Conservation (phyloP, 2,888 invertebrate genomes). For the Tenthredo scrophulariae region DNA sequence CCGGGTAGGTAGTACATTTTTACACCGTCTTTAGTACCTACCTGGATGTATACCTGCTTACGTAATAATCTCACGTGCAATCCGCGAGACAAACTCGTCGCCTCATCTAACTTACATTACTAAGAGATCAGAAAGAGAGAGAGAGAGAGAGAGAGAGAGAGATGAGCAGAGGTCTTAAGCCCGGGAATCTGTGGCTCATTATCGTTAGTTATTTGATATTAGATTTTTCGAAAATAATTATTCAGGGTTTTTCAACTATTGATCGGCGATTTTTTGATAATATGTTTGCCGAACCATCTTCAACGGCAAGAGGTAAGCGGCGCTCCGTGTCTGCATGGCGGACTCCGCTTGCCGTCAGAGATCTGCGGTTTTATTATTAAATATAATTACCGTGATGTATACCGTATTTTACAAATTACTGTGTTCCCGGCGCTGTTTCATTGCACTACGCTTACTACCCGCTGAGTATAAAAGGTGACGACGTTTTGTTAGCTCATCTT, state of each 20-base stretch:
- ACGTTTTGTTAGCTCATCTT: constrained; percentile 51
- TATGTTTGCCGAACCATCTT: background rate
- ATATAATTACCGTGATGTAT: constrained; percentile 73
- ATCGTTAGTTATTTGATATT: background rate
- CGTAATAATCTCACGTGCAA: constrained; percentile 44
- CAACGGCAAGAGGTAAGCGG: background rate
- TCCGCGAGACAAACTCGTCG: constrained; percentile 25
- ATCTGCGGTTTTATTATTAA: constrained; percentile 76
- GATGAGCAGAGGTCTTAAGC: background rate
- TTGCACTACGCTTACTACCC: constrained; percentile 14
- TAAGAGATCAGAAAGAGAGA: constrained; percentile 21
- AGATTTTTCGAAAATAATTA: background rate
- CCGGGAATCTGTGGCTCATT: background rate
- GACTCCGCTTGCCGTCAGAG: constrained; percentile 5
- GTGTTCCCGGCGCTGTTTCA: constrained; percentile 71
- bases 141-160: background rate
- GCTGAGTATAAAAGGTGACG: constrained; percentile 60
- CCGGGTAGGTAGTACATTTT: background rate
- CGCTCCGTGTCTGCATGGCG: background rate
- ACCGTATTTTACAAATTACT: constrained; percentile 72
- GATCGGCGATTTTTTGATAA: background rate
- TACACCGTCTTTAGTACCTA: constrained; percentile 9
- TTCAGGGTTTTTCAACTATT: background rate
- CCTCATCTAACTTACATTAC: constrained; percentile 30
- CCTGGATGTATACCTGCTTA: background rate